phyloP scores from a whole-genome alignment of 2,113 vertebrate genomes.

The Dasyornis broadbenti region DNA sequence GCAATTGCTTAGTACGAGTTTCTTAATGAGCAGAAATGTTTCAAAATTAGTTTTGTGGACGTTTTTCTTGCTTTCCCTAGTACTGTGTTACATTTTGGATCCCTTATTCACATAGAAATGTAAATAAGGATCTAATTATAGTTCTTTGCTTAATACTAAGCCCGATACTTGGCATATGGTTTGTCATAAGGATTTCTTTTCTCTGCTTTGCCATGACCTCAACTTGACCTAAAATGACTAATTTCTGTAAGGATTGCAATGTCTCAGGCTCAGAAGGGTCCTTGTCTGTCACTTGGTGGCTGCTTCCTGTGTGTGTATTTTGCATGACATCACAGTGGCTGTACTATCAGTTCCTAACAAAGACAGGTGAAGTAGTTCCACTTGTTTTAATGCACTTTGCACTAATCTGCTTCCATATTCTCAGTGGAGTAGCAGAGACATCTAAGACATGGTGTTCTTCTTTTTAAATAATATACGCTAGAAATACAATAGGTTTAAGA shows the following conservation, averaged over 20 bases:
- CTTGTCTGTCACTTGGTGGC: not conserved
- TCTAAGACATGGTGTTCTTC: not conserved
- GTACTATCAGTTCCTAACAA: not conserved
- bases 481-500: not conserved
- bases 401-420: not conserved
- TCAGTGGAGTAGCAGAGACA: not conserved
- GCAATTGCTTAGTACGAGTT: not conserved
- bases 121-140: not conserved
- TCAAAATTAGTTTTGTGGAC: not conserved
- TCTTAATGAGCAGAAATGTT: not conserved
- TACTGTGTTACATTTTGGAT: not conserved
- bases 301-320: not conserved
- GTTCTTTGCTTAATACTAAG: not conserved
- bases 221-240: slow-evolving; percentile 1
- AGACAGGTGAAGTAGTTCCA: not conserved
- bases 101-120: not conserved
- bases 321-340: not conserved
- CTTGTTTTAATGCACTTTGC: not conserved
- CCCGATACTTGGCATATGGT: not conserved
- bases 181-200: not conserved
- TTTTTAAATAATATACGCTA: not conserved
- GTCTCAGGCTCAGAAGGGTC: not conserved
- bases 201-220: slow-evolving; percentile 11
- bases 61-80: not conserved
- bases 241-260: not conserved